Conservation (phyloP, 2,113 vertebrate genomes). For the Oenanthe melanoleuca region DNA sequence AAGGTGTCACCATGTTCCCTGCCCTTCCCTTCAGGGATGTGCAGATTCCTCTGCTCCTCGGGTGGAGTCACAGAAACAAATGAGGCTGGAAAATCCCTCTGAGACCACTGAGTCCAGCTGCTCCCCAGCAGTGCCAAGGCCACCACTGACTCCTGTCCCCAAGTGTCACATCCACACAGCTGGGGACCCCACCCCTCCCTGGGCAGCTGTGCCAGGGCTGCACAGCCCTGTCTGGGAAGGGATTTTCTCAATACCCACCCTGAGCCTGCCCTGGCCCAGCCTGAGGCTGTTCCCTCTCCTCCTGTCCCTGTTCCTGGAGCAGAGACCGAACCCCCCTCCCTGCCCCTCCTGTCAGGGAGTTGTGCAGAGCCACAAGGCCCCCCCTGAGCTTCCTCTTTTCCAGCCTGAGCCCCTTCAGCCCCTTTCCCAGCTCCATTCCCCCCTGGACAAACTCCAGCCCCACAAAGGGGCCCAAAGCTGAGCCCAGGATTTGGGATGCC, state of each 20-base stretch:
- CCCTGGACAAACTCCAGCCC: not conserved
- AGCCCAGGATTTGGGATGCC: not conserved
- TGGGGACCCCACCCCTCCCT: not conserved
- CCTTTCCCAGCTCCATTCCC: not conserved
- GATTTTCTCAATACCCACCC: accelerated
- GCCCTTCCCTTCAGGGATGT: not conserved
- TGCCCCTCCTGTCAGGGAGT: too few relatives aligned
- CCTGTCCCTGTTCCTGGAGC: too few relatives aligned
- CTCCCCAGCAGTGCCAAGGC: not conserved
- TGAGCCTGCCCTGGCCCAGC: not conserved
- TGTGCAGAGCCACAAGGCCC: too few relatives aligned
- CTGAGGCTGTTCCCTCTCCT: not conserved
- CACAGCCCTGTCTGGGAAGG: not conserved
- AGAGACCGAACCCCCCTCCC: too few relatives aligned
- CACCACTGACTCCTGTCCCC: not conserved
- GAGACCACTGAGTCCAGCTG: not conserved
- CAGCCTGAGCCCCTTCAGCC: not conserved
- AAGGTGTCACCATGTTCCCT: not conserved
- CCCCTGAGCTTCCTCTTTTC: not conserved
- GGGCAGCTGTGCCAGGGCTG: not conserved
- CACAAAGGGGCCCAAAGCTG: not conserved
- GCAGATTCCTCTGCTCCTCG: not conserved
- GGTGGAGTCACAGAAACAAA: not conserved
- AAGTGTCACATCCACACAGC: not conserved
- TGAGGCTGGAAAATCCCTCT: not conserved